Base-by-base conservation (phyloP, 1,140 invertebrate species). In the Rhagoletis zephyria region DNA sequence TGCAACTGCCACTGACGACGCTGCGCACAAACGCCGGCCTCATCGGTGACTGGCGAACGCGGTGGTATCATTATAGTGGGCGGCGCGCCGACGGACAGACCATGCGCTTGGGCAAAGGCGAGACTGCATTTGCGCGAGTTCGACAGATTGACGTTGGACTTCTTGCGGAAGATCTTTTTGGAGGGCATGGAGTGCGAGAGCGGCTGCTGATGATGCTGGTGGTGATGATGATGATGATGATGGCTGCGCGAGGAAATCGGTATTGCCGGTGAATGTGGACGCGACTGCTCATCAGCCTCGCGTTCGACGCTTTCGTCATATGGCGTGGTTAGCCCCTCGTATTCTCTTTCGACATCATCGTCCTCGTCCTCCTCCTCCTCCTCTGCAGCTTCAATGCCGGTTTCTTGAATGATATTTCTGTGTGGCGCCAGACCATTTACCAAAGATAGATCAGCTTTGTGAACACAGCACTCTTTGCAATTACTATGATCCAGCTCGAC, bases 31-130 rank as follows among this genome's bases (percentile, higher is more conserved):
- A 85, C 65, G 67, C 67, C 65, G 86, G 19, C 4, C 86, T 77
- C 85, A 65, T 86, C 87, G 14, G 85, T 64, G 7, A 81, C 85
- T 0, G 86, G 59, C 19, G 87, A 40, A 16, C 65, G 85, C 0
- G 87, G 67, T 9, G 87, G 85, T 48, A 67, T 48, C 77, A 59
- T 56, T 88, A 6, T 2, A 77, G 90, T 87, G 86, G 89, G 59
- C 87, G 90, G 42, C 90, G 89, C 6, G 89, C 89, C 42, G 87
- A 89, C 2, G 4, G 64, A 51, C 67, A 88, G 59, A 30, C 91
- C 91, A n/a, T 93, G 92, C 7, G 92, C 91, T 88, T 93, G 91
- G 40, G 92, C 92, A 77, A 93, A 93, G 61, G 92, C 92, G 88
- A 92, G 87, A 56, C 92, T 93, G 64, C 90, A 92, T 42, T 93